Evolutionary conservation across 2,888 invertebrate species (phyloP).

Genomic region (Leucoptera coffeella): DNA sequence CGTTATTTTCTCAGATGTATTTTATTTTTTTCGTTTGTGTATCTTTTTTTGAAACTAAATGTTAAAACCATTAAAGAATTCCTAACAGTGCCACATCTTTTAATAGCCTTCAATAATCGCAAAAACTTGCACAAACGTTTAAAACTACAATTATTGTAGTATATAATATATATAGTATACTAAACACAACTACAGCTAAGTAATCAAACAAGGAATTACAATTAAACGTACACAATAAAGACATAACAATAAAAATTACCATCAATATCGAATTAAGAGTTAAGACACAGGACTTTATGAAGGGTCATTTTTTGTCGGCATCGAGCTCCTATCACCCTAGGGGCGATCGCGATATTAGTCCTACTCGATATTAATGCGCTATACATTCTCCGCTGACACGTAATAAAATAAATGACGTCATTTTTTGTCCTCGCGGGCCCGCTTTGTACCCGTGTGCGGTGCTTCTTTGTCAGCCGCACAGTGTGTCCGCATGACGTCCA

Average conservation of each 20-base stretch:
- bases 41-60: too few species aligned
- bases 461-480: conserved; percentile 25
- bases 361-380: conserved; percentile 45
- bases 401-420: conserved; percentile 53
- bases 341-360: conserved; percentile 40
- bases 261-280: background rate
- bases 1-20: too few species aligned
- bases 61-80: too few species aligned
- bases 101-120: too few species aligned
- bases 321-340: conserved; percentile 31
- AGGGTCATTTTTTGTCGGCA: conserved; percentile 4
- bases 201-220: too few species aligned
- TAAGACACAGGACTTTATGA: background rate
- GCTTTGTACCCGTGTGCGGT: conserved; percentile 32
- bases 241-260: background rate
- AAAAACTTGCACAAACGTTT: too few species aligned
- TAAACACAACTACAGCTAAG: too few species aligned
- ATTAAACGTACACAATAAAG: background rate
- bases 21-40: too few species aligned
- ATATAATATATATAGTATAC: too few species aligned
- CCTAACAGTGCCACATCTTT: too few species aligned
- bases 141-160: too few species aligned
- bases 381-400: conserved; percentile 40
- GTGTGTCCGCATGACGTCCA: conserved; percentile 30
- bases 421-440: conserved; percentile 42